These are phyloP conservation scores for Meteorus sp. DNA, from an alignment of 1,140 invertebrate species.

Conservation along the genomic window DNA sequence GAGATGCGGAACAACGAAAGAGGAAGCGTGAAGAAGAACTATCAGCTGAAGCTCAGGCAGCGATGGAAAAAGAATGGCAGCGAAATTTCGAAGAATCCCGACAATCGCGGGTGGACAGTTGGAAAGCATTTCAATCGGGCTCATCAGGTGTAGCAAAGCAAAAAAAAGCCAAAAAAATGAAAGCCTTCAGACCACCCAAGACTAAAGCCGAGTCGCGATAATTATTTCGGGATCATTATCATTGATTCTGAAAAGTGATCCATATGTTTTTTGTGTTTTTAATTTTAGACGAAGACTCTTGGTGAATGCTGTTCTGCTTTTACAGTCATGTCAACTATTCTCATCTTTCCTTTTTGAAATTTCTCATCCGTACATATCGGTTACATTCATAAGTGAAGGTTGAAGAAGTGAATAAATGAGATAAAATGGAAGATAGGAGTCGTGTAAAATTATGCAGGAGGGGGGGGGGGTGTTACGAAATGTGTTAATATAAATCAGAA, in stretches of 20 bases:
- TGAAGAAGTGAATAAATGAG: too few relatives aligned
- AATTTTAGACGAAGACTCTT: not conserved
- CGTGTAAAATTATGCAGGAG: too few relatives aligned
- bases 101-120: slow-evolving; percentile 91
- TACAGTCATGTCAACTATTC: too few relatives aligned
- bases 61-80: slow-evolving; percentile 92
- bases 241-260: slow-evolving; percentile 14
- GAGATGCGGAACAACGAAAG: slow-evolving; percentile 93
- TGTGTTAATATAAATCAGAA: too few relatives aligned
- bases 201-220: slow-evolving; percentile 94
- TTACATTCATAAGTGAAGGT: too few relatives aligned
- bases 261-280: not conserved
- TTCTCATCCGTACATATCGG: too few relatives aligned
- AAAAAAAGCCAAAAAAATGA: slow-evolving; percentile 76
- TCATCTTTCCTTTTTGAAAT: too few relatives aligned
- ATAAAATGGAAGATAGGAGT: too few relatives aligned
- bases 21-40: slow-evolving; percentile 93
- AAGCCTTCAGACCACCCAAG: slow-evolving; percentile 90
- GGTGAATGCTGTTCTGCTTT: not conserved
- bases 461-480: too few relatives aligned
- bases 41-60: slow-evolving; percentile 86
- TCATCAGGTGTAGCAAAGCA: slow-evolving; percentile 69
- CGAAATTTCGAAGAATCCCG: slow-evolving; percentile 98
- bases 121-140: slow-evolving; percentile 90
- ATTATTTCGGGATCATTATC: slow-evolving; percentile 38